Evolutionary conservation across 2,113 vertebrate species (phyloP), one percentile per base, ranked within the genome.

Genomic region (Brachyistius frenatus): DNA sequence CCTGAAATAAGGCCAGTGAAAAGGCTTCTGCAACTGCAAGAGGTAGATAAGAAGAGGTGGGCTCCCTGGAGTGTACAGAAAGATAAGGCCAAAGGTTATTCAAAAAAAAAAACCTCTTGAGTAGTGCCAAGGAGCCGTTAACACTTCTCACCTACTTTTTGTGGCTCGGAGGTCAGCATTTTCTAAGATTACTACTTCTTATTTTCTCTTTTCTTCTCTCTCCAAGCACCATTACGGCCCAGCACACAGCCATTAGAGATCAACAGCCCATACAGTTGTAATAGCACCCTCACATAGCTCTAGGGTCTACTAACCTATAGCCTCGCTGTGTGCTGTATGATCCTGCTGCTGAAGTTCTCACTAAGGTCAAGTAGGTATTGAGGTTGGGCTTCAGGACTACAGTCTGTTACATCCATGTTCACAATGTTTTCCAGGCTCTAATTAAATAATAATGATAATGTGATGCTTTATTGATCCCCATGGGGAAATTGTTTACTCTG

Each of bases 141-240:
- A 85, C 89, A 87, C 87, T 89, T 90, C 81, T 66, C 78, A 78
- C 75, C 85, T 80, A 77, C 76, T 87, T 87, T 89, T 84, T 80
- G 76, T 71, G 65, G 86, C 89, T 91, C 82, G 78, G 88, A 88
- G 92, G 91, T 93, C 93, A 94, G 91, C 90, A 88, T 90, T 93
- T 93, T 90, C 91, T 84, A 60, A 90, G 86, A 94, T 93, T 89
- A 93, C 90, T 83, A 80, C 86, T 78, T 84, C 85, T 86, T 89
- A 85, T 92, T 87, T 89, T 80, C 86, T 80, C 71, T 73, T 79
- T 84, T 66, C 86, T 65, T 55, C 89, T 91, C 82, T 84, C 68
- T 87, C 84, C 63, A 13, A 87, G 89, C 86, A 70, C 90, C 90
- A 92, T 93, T 92, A 93, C 62, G 65, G 73, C 49, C 75, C 81